Base-by-base conservation (phyloP, 2,797 vertebrate species). In the Hozukius guyotensis region DNA sequence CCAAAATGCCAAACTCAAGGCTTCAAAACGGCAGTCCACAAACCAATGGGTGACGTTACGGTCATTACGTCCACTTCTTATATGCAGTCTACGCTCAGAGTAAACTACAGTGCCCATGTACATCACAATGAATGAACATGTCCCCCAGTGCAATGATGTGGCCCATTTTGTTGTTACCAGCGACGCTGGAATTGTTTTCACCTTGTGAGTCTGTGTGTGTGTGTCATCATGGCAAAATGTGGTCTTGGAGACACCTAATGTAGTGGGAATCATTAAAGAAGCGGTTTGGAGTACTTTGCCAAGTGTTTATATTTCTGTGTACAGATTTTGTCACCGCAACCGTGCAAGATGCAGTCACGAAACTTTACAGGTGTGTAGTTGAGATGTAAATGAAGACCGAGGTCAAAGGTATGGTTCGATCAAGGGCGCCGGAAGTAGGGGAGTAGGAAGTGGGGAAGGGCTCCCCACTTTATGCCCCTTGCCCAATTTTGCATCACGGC, bases 321-420 rank as follows among this genome's bases (percentile, higher is more conserved):
- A 42, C 38, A 42, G 0, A 42, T 42, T 42, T 42, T 42, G 38
- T 42, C 38, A 42, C 38, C 6, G 0, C 38, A 42, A 42, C 36
- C 12, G 4, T 38, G 4, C 36, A 38, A 38, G 36, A 38, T 38
- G 2, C 0, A 38, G 4, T 38, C 36, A 2, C 0, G 36, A 2
- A 38, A 38, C 38, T 42, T 42, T 16, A 42, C 38, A 42, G 38
- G 38, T 42, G 38, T 42, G 38, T 42, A 42, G 38, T 0, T 42
- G 38, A 42, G 38, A 52, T 52, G 20, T 46, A 46, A 46, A 46
- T 46, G 42, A 46, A 46, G 42, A 16, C 16, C 16, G 16, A 46
- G 16, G 2, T 0, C 3, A 2, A 46, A 8, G 42, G 42, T 6
- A 46, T 46, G 3, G 6, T 18, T 18, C 0, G 16, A 18, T 46